Percentiles rank a stretch among this genome's conserved stretches.
Conservation (phyloP, 1,140 invertebrate genomes). For the Drosophila subobscura region DNA sequence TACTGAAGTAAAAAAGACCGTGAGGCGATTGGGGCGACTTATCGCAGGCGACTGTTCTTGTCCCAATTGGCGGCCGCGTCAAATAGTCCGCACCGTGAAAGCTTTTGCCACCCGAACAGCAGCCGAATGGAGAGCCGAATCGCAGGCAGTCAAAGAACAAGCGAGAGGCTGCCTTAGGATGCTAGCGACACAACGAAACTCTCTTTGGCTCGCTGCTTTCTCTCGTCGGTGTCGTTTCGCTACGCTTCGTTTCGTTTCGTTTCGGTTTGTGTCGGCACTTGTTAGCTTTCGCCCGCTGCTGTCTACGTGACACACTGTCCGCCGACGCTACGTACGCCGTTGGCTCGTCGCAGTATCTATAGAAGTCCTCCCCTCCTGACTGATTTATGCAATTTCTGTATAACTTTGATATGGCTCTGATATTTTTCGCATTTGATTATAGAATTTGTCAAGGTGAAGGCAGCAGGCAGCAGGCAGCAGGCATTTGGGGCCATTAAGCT, state of each 20-base stretch:
- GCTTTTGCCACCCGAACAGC: conserved; percentile 20
- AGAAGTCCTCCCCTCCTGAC: conserved; percentile 41
- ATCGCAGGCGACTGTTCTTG: conserved; percentile 58
- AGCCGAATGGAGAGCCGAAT: conserved; percentile 6
- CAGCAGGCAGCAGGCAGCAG: background rate
- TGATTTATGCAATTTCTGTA: conserved; percentile 57
- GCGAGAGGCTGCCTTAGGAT: conserved; percentile 18
- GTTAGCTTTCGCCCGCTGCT: conserved; percentile 6
- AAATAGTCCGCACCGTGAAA: conserved; percentile 49
- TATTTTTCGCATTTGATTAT: conserved; percentile 44
- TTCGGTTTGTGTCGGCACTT: background rate
- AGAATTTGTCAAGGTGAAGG: conserved; percentile 55
- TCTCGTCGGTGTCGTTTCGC: too few relatives aligned
- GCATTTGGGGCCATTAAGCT: too few relatives aligned
- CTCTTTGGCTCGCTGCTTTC: too few relatives aligned
- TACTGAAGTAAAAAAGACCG: conserved; percentile 17
- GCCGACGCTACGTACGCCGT: too few relatives aligned
- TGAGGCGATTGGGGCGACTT: conserved; percentile 33
- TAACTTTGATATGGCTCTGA: conserved; percentile 13
- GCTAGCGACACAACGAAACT: conserved; percentile 2
- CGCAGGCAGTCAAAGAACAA: background rate
- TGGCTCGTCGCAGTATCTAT: conserved; percentile 17
- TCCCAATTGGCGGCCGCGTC: conserved; percentile 22
- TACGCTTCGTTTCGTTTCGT: too few relatives aligned
- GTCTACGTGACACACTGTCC: conserved; percentile 39